These are phyloP conservation scores for Polyommatus icarus DNA, from an alignment of 2,888 invertebrate species.

Conservation along the genomic window DNA sequence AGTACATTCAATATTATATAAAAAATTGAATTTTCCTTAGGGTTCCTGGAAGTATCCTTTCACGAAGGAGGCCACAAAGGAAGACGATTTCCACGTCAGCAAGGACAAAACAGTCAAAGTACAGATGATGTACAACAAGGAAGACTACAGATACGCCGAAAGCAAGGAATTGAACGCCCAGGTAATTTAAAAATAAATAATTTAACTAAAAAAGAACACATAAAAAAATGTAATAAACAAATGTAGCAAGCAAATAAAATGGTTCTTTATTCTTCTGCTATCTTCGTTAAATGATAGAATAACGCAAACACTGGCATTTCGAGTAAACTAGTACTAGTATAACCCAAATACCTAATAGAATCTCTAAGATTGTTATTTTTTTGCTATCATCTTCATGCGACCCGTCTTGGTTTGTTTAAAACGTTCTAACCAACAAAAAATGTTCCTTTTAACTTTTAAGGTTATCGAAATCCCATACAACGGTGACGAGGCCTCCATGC, in stretches of 20 bases:
- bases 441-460: slow-evolving; percentile 43
- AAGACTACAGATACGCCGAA: slow-evolving; percentile 62
- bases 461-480: slow-evolving; percentile 87
- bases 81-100: slow-evolving; percentile 83
- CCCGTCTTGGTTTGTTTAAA: too few species aligned
- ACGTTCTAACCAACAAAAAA: too few species aligned
- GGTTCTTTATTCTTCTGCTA: too few species aligned
- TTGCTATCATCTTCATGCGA: neutral
- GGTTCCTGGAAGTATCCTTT: slow-evolving; percentile 87
- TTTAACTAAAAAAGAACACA: neutral
- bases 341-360: too few species aligned
- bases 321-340: too few species aligned
- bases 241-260: too few species aligned
- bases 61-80: slow-evolving; percentile 70
- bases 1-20: too few species aligned
- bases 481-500: slow-evolving; percentile 83
- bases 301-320: too few species aligned
- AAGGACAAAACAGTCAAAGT: slow-evolving; percentile 79
- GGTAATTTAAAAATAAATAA: slow-evolving; percentile 45
- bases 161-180: slow-evolving; percentile 59
- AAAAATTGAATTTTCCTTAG: slow-evolving; percentile 44
- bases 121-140: slow-evolving; percentile 83
- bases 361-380: neutral
- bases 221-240: neutral
- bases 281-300: too few species aligned